These are phyloP conservation scores for Mesitornis unicolor DNA, from an alignment of 2,113 vertebrate genomes.

Conservation along the genomic window DNA sequence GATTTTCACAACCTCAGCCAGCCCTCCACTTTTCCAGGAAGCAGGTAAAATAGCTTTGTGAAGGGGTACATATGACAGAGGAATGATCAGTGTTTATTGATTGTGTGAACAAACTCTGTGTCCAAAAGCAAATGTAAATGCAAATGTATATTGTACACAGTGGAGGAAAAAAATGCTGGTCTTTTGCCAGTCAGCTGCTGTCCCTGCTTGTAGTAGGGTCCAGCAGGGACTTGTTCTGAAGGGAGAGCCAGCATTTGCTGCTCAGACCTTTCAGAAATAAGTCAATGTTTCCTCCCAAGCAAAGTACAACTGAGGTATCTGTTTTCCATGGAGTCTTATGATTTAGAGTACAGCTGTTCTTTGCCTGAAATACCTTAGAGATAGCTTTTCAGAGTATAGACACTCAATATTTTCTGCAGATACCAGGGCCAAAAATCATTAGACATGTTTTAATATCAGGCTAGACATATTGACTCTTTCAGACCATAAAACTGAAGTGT, in stretches of 20 bases:
- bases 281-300: not conserved
- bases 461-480: not conserved
- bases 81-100: not conserved
- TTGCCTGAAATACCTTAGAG: not conserved
- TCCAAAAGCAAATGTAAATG: not conserved
- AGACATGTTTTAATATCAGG: not conserved
- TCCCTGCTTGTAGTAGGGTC: not conserved
- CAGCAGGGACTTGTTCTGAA: not conserved
- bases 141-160: not conserved
- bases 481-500: not conserved
- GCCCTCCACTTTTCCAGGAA: not conserved
- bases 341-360: not conserved
- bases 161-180: not conserved
- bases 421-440: not conserved
- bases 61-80: not conserved
- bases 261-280: not conserved
- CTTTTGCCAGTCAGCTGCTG: rapidly evolving
- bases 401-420: not conserved
- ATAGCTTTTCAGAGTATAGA: not conserved
- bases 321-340: not conserved
- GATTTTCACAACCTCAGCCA: not conserved
- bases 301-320: rapidly evolving
- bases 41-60: not conserved
- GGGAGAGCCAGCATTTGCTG: not conserved
- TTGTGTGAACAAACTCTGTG: not conserved